Evolutionary conservation across 2,113 vertebrate species (phyloP), one percentile per base, ranked within the genome.

Genomic region (Megaptera novaeangliae): DNA sequence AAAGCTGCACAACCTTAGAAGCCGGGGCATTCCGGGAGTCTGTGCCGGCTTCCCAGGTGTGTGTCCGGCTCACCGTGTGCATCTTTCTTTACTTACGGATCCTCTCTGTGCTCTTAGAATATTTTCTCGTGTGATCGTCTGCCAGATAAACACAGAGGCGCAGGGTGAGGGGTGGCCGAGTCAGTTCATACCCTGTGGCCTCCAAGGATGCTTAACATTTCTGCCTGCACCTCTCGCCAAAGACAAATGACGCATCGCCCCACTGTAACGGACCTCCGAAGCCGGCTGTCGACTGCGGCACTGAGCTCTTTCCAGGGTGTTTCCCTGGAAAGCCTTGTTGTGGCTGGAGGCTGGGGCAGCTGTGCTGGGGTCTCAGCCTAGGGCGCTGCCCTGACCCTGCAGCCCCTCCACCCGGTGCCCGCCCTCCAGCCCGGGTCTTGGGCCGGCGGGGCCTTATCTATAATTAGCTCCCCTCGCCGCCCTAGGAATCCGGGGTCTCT

Each of bases 161-260:
- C 15, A 4, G 14, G 36, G 15, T 0, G 0, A 13, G 77, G 49
- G 49, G 29, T 8, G 3, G 71, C 59, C 11, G 1, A 0, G 0
- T 6, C 4, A 0, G 11, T 20, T 66, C 69, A 0, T 2, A 1
- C 10, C 7, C 0, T 1, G 12, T 0, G 18, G 78, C 69, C 89
- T 64, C 95, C 0, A 2, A 41, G 44, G 92, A 39, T 18, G 8
- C 34, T 1, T 8, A 7, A 1, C 0, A 0, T 39, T 21, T 20
- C 94, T 57, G 11, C 71, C 77, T 0, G 0, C 0, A 0, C 84
- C 1, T 1, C 52, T 21, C 0, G 0, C 68, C 69, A 15, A 3
- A 46, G 31, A 39, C 25, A 9, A 1, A 9, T 0, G 9, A 6
- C 2, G 64, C 15, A 0, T 52, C 0, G 0, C 25, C 36, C 20